Evolutionary conservation across 2,888 invertebrate genomes (phyloP).

Genomic region (Dynastes maya): DNA sequence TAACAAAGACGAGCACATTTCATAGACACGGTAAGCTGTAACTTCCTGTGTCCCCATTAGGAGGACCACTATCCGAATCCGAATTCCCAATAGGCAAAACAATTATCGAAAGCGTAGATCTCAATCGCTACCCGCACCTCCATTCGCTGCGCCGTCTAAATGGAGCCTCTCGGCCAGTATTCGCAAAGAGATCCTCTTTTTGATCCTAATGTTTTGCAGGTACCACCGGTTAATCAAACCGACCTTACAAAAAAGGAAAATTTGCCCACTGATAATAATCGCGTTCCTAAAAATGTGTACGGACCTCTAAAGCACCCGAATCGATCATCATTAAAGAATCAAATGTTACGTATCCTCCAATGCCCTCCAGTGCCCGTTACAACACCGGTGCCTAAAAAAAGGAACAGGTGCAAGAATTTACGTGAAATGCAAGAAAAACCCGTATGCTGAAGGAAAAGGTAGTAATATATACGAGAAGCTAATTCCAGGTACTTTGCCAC

Average conservation of each 20-base stretch:
- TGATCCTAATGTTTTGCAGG: constrained; percentile 71
- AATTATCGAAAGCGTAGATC: constrained; percentile 66
- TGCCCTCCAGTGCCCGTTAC: constrained; percentile 71
- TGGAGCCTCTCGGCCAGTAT: constrained; percentile 86
- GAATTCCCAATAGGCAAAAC: constrained; percentile 66
- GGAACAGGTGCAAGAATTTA: constrained; percentile 92
- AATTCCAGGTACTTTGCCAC: constrained; percentile 83
- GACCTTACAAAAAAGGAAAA: constrained; percentile 72
- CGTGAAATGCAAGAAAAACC: constrained; percentile 92
- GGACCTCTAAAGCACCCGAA: constrained; percentile 77
- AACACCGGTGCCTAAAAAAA: constrained; percentile 74
- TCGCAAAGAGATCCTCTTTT: constrained; percentile 86
- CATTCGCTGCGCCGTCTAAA: constrained; percentile 80
- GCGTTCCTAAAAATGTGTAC: constrained; percentile 70
- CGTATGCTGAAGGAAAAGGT: constrained; percentile 78
- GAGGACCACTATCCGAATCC: constrained; percentile 72
- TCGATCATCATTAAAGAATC: constrained; percentile 94
- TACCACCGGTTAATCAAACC: constrained; percentile 68
- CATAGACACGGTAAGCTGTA: too few species aligned
- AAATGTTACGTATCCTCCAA: constrained; percentile 84
- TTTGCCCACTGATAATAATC: constrained; percentile 69
- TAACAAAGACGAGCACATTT: too few species aligned
- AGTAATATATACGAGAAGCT: constrained; percentile 87
- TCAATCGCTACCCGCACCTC: constrained; percentile 74
- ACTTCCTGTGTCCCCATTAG: too few species aligned